phyloP scores from a whole-genome alignment of 2,888 invertebrate genomes.

The Apamea anceps region DNA sequence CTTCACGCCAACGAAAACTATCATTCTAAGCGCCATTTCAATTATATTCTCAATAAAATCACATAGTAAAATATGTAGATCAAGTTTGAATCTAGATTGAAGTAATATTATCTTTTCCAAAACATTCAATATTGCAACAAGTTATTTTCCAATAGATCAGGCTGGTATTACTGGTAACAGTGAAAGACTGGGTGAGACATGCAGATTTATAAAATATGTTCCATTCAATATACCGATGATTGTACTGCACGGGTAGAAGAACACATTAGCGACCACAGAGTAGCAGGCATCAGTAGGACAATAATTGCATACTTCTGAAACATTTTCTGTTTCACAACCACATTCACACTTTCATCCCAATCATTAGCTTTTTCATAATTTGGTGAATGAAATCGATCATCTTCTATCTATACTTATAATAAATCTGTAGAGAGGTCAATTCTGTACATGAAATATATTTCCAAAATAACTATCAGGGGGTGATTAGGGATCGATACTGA shows the following conservation, averaged over 20 bases:
- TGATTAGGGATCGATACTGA: too few relatives aligned
- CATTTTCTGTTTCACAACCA: background rate
- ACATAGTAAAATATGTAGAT: background rate
- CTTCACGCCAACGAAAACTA: background rate
- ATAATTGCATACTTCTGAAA: background rate
- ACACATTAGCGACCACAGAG: constrained; percentile 42
- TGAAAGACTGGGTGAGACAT: constrained; percentile 23
- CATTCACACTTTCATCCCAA: background rate
- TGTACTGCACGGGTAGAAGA: constrained; percentile 13
- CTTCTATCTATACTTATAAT: too few relatives aligned
- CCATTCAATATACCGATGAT: constrained; percentile 33
- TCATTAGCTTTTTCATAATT: background rate
- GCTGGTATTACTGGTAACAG: background rate
- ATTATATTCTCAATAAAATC: background rate
- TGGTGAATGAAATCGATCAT: background rate
- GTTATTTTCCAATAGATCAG: constrained; percentile 9
- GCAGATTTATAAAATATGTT: constrained; percentile 58
- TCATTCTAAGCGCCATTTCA: background rate
- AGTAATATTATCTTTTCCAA: constrained; percentile 23
- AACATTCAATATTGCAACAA: background rate
- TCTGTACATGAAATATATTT: too few relatives aligned
- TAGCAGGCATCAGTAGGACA: background rate
- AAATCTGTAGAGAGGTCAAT: too few relatives aligned
- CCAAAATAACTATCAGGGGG: too few relatives aligned
- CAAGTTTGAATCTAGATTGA: background rate